A percentile compares a stretch with the other conserved stretches of the same genome.
phyloP scores from a whole-genome alignment of 2,797 vertebrate genomes.

The Characodon lateralis region DNA sequence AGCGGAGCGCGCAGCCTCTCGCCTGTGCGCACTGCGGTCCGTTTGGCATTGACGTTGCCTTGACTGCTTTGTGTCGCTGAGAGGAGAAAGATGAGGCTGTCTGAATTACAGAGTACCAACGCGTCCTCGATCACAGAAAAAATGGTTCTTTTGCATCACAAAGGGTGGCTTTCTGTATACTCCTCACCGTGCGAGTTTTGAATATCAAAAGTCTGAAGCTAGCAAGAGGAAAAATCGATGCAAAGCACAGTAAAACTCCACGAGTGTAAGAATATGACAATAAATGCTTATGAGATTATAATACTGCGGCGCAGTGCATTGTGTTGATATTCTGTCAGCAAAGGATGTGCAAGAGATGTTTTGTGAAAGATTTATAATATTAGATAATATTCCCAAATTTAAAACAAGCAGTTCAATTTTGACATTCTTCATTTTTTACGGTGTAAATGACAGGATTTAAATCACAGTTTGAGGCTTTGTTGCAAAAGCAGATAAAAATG shows the following conservation, averaged over 20 bases:
- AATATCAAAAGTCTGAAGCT: constrained; percentile 4
- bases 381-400: not conserved
- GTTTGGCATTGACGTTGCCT: constrained; percentile 14
- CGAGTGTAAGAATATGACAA: not conserved
- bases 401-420: not conserved
- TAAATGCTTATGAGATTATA: not conserved
- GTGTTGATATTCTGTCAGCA: not conserved
- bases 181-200: not conserved
- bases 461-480: not conserved
- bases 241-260: not conserved
- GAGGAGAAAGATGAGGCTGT: constrained; percentile 10
- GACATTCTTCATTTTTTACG: not conserved
- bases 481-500: not conserved
- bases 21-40: constrained; percentile 36
- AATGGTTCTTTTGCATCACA: not conserved
- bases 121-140: not conserved
- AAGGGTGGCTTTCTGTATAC: not conserved
- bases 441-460: not conserved
- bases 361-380: not conserved
- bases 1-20: constrained; percentile 18
- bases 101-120: not conserved
- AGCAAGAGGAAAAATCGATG: not conserved
- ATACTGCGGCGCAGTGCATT: not conserved
- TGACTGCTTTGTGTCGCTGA: constrained; percentile 12
- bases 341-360: not conserved